Conservation (phyloP, 2,888 invertebrate species). For the Cotesia congregata region DNA sequence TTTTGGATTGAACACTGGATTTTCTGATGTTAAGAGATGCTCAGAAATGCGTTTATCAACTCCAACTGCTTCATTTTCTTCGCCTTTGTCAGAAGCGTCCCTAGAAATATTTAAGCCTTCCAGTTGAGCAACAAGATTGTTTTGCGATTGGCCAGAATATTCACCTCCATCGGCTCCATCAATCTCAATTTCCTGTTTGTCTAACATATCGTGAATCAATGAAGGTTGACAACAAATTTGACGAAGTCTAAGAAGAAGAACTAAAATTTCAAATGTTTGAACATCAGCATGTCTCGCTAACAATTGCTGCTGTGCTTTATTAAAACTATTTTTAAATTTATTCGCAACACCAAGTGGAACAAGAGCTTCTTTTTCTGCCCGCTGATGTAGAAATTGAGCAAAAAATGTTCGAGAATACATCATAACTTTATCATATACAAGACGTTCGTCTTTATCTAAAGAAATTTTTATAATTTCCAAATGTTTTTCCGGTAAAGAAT, state of each 20-base stretch:
- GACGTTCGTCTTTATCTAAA: slow-evolving; percentile 79
- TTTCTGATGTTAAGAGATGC: slow-evolving; percentile 76
- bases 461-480: slow-evolving; percentile 75
- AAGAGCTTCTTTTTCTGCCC: slow-evolving; percentile 76
- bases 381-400: slow-evolving; percentile 82
- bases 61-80: slow-evolving; percentile 68
- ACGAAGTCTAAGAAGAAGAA: slow-evolving; percentile 85
- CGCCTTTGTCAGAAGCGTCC: slow-evolving; percentile 55
- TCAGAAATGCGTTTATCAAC: slow-evolving; percentile 74
- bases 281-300: slow-evolving; percentile 66
- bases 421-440: slow-evolving; percentile 83
- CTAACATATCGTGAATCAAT: slow-evolving; percentile 79
- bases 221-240: slow-evolving; percentile 93
- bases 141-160: slow-evolving; percentile 22
- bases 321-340: slow-evolving; percentile 55
- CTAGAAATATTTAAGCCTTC: slow-evolving; percentile 74
- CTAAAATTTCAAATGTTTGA: slow-evolving; percentile 78
- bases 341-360: slow-evolving; percentile 50
- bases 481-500: slow-evolving; percentile 76
- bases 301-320: slow-evolving; percentile 61
- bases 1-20: slow-evolving; percentile 79
- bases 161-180: slow-evolving; percentile 65
- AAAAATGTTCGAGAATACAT: slow-evolving; percentile 83
- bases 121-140: slow-evolving; percentile 77
- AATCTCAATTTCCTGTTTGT: slow-evolving; percentile 66